Conservation (phyloP, 2,797 vertebrate genomes). For the Yasuhikotakia modesta region DNA sequence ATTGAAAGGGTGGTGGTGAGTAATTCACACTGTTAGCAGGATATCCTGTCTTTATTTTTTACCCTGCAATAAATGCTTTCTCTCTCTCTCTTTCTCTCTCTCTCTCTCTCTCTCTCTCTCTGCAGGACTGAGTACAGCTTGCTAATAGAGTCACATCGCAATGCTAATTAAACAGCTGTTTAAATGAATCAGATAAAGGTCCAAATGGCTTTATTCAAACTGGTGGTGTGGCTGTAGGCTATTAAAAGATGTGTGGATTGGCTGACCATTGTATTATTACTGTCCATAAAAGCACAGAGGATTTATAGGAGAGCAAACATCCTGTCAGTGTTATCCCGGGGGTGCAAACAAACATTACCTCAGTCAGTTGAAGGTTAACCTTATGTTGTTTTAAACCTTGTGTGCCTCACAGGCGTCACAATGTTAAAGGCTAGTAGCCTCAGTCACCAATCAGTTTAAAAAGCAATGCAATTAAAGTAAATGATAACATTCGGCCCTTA, state of each 20-base stretch:
- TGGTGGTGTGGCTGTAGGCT: neutral
- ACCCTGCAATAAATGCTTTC: conserved; percentile 53
- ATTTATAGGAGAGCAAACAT: conserved; percentile 38
- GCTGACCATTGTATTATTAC: conserved; percentile 2
- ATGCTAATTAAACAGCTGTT: conserved; percentile 67
- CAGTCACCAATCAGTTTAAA: neutral
- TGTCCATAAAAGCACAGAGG: conserved; percentile 9
- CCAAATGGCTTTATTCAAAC: conserved; percentile 43
- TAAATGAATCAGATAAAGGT: conserved; percentile 68
- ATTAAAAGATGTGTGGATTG: conserved; percentile 2
- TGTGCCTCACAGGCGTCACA: neutral
- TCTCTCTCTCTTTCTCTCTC: too few species aligned
- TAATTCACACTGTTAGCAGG: conserved; percentile 11
- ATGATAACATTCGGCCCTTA: neutral
- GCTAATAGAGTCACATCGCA: conserved; percentile 67
- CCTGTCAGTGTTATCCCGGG: conserved; percentile 25
- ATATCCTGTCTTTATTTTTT: conserved; percentile 59
- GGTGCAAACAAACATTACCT: conserved; percentile 29
- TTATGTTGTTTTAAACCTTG: too few species aligned
- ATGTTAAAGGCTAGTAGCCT: neutral
- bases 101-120: neutral
- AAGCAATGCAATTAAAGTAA: neutral
- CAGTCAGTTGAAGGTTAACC: conserved; percentile 11
- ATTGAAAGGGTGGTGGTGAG: conserved; percentile 3
- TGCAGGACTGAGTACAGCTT: conserved; percentile 19